Evolutionary conservation across 2,113 vertebrate species (phyloP).

Genomic region (Cynocephalus volans): DNA sequence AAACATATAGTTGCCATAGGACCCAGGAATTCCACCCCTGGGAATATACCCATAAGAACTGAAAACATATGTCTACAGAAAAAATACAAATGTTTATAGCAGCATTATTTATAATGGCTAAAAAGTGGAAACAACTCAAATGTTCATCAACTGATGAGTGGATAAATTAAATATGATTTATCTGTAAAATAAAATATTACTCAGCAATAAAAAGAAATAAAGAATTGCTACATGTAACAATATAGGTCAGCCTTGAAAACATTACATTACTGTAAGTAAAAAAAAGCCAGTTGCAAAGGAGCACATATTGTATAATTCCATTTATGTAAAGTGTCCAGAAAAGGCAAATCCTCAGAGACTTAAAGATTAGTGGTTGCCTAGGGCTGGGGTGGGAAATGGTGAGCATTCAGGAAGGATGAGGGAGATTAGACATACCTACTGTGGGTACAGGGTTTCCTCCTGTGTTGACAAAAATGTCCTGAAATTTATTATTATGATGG

Average conservation of each 20-base stretch:
- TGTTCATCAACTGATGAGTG: not conserved
- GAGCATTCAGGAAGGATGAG: no score
- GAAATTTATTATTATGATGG: not conserved
- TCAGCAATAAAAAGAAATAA: not conserved
- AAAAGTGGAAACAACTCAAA: not conserved
- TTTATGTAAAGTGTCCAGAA: not conserved
- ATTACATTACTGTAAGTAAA: not conserved
- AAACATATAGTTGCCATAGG: not conserved
- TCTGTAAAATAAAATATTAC: not conserved
- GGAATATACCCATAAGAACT: not conserved
- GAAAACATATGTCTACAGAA: not conserved
- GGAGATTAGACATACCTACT: no score
- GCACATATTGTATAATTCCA: fast-evolving
- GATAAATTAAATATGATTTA: not conserved
- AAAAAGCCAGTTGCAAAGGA: not conserved
- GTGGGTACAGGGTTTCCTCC: not conserved
- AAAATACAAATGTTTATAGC: not conserved
- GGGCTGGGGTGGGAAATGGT: no score
- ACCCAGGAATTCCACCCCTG: not conserved
- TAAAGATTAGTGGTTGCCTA: no score
- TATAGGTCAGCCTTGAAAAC: not conserved
- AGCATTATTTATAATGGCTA: not conserved
- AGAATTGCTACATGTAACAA: no score
- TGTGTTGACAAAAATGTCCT: not conserved
- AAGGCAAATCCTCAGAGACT: not conserved